phyloP scores from a whole-genome alignment of 2,888 invertebrate species.

The Rhagonycha fulva region DNA sequence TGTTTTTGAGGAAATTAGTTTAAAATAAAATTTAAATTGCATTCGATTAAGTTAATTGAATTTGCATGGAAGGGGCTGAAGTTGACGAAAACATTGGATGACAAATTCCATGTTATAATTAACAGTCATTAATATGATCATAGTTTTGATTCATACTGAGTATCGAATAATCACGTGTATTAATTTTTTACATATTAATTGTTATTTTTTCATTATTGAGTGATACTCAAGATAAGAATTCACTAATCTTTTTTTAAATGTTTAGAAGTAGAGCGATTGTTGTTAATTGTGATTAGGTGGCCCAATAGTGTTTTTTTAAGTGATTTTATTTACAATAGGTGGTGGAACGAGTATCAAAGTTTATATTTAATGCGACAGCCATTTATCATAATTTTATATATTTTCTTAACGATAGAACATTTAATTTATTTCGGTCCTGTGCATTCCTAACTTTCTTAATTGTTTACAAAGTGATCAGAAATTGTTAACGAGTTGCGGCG shows the following conservation, averaged over 20 bases:
- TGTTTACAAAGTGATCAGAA: conserved; percentile 2
- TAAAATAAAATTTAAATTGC: not conserved
- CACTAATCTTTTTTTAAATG: not conserved
- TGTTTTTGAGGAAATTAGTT: not conserved
- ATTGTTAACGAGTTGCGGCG: not conserved
- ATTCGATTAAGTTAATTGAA: not conserved
- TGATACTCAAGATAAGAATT: not conserved
- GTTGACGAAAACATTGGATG: not conserved
- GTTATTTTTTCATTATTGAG: not conserved
- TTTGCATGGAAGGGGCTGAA: not conserved
- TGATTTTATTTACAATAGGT: not conserved
- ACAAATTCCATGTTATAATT: not conserved
- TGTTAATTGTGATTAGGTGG: not conserved
- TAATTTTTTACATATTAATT: not conserved
- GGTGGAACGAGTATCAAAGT: not conserved
- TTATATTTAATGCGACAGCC: not conserved
- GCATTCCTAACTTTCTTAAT: not conserved
- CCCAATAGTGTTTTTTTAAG: not conserved
- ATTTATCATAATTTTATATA: not conserved
- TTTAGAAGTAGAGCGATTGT: not conserved
- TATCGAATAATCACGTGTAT: not conserved
- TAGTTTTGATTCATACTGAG: not conserved
- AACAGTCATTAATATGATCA: not conserved
- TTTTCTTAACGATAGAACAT: not conserved
- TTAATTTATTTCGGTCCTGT: not conserved